Evolutionary conservation across 2,797 vertebrate genomes (phyloP).

Genomic region (Silurus aristotelis): DNA sequence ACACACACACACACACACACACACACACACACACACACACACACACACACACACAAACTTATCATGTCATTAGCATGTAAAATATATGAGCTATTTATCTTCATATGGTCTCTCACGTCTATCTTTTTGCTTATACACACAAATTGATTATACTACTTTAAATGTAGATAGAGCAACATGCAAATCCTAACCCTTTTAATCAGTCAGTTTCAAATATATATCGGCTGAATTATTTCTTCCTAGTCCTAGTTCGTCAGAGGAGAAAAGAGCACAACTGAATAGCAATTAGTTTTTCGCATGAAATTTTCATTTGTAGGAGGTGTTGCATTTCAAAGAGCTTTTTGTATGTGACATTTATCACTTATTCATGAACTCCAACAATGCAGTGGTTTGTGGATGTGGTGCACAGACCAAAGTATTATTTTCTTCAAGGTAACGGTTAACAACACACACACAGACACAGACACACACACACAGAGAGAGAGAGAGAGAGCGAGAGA

Average conservation of each 20-base stretch:
- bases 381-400: conserved; percentile 22
- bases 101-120: not conserved
- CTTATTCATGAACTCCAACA: conserved; percentile 37
- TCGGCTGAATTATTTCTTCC: not conserved
- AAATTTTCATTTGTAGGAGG: conserved; percentile 9
- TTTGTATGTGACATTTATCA: conserved; percentile 23
- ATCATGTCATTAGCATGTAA: not conserved
- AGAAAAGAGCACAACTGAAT: conserved; percentile 10
- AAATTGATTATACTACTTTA: not conserved
- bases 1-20: no score
- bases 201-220: not conserved
- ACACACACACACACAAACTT: no score
- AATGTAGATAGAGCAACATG: not conserved
- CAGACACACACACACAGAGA: not conserved
- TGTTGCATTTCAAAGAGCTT: not conserved
- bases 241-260: not conserved
- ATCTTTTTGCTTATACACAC: not conserved
- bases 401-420: conserved; percentile 4
- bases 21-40: no score
- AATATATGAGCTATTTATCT: not conserved
- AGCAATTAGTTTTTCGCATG: not conserved
- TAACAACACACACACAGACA: conserved; percentile 20
- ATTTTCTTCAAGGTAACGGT: conserved; percentile 11
- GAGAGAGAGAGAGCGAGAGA: not conserved
- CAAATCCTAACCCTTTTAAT: conserved; percentile 15